phyloP scores from a whole-genome alignment of 2,888 invertebrate genomes.

The Acleris emargana region DNA sequence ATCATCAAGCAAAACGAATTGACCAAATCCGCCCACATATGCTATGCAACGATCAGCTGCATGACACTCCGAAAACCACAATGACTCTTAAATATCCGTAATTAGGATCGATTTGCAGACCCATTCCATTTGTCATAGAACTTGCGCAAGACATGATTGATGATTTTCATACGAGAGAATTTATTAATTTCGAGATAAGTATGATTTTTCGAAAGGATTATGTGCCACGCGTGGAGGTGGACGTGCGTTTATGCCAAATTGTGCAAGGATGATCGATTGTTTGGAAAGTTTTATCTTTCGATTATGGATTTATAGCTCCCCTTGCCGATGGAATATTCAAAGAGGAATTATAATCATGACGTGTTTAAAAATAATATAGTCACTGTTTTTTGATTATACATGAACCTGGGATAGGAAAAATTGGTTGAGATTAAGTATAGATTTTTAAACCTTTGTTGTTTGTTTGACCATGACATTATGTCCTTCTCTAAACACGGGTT shows the following conservation, averaged over 20 bases:
- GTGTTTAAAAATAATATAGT: background rate
- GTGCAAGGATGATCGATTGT: slow-evolving; percentile 37
- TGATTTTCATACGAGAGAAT: slow-evolving; percentile 50
- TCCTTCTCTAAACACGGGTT: too few species aligned
- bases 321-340: slow-evolving; percentile 11
- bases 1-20: slow-evolving; percentile 38
- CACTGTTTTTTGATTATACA: background rate
- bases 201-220: slow-evolving; percentile 67
- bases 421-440: too few species aligned
- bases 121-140: slow-evolving; percentile 67
- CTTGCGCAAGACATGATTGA: slow-evolving; percentile 77
- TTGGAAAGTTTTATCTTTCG: slow-evolving; percentile 48
- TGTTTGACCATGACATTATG: too few species aligned
- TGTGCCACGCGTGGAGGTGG: slow-evolving; percentile 23
- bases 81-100: slow-evolving; percentile 78
- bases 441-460: too few species aligned
- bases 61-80: slow-evolving; percentile 62
- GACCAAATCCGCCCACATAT: slow-evolving; percentile 52
- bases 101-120: slow-evolving; percentile 77
- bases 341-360: slow-evolving; percentile 15
- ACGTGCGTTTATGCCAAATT: slow-evolving; percentile 24
- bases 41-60: slow-evolving; percentile 51
- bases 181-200: slow-evolving; percentile 60
- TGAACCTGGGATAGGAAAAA: background rate
- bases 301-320: slow-evolving; percentile 37